A percentile compares a stretch with the other conserved stretches of the same genome.
phyloP scores from a whole-genome alignment of 1,140 invertebrate genomes.

The Conopomorpha cramerella region DNA sequence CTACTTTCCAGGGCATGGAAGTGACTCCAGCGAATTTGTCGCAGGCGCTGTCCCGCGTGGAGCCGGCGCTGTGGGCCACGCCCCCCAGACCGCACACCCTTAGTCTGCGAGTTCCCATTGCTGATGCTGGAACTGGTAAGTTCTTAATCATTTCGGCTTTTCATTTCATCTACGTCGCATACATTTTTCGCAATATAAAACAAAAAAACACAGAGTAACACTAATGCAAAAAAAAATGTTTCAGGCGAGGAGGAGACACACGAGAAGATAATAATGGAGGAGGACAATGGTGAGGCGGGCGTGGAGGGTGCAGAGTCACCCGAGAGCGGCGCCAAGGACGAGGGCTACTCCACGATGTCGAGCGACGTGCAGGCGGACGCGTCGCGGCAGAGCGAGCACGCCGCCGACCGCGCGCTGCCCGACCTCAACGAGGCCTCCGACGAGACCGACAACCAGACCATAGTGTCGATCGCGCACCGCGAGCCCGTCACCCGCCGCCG shows the following conservation, averaged over 20 bases:
- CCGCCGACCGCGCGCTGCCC: constrained; percentile 64
- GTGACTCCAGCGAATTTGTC: constrained; percentile 63
- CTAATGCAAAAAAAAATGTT: too few relatives aligned
- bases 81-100: constrained; percentile 67
- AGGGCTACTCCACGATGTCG: constrained; percentile 89
- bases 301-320: constrained; percentile 70
- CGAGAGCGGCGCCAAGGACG: constrained; percentile 78
- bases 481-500: constrained; percentile 54
- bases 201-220: too few relatives aligned
- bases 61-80: constrained; percentile 66
- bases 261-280: too few relatives aligned
- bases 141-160: too few relatives aligned
- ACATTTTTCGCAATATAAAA: too few relatives aligned
- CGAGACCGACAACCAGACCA: constrained; percentile 65
- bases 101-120: constrained; percentile 54
- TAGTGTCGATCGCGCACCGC: constrained; percentile 58
- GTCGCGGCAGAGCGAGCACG: constrained; percentile 58
- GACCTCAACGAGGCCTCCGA: constrained; percentile 75
- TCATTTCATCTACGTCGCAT: too few relatives aligned
- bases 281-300: constrained; percentile 38
- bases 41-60: constrained; percentile 62
- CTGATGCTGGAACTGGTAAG: constrained; percentile 22
- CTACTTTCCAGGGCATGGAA: constrained; percentile 58
- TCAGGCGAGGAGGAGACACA: too few relatives aligned
- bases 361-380: constrained; percentile 80